phyloP scores from a whole-genome alignment of 1,140 invertebrate species.

The roundworm (Caenorhabditis elegans) region WBcel235 BX284606.5:6282001-6282500 shows the following conservation, averaged over 20 bases:
- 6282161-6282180: conserved; percentile 36
- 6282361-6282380: conserved; percentile 36
- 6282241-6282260: conserved; percentile 78
- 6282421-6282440: conserved; percentile 46
- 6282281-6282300: conserved; percentile 77
- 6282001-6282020: conserved; percentile 83
- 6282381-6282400: conserved; percentile 38
- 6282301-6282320: conserved; percentile 77
- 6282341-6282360: conserved; percentile 39
- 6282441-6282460: conserved; percentile 40
- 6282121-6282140: conserved; percentile 67
- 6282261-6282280: conserved; percentile 78
- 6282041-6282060: conserved; percentile 76
- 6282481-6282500: not conserved
- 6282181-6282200: not conserved
- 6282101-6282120: conserved; percentile 82
- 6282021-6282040: conserved; percentile 76
- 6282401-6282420: conserved; percentile 41
- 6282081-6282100: conserved; percentile 80
- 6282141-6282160: conserved; percentile 36
- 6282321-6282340: conserved; percentile 70
- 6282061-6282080: conserved; percentile 78
- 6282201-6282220: not conserved
- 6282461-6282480: conserved; percentile 43
- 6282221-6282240: conserved; percentile 41